phyloP scores from a whole-genome alignment of 2,888 invertebrate species.

The Parnassius apollo region DNA sequence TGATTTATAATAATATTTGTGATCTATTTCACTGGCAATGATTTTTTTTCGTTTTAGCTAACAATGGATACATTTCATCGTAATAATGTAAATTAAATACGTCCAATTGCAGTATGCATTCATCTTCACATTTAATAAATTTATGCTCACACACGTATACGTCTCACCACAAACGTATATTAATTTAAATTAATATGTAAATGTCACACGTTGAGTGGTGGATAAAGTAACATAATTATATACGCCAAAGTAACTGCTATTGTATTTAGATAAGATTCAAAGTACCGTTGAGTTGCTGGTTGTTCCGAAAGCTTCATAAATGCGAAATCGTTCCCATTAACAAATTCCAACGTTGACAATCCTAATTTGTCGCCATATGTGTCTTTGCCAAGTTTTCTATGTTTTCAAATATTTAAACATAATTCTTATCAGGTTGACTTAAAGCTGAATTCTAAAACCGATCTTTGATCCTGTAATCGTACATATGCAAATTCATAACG shows the following conservation, averaged over 20 bases:
- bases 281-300: constrained; percentile 12
- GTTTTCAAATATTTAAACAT: constrained; percentile 15
- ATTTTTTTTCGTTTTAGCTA: no score
- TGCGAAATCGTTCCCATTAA: constrained; percentile 21
- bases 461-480: constrained; percentile 26
- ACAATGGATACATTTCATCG: neutral
- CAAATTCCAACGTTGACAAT: constrained; percentile 13
- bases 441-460: constrained; percentile 34
- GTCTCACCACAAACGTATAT: constrained; percentile 3
- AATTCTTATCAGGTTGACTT: constrained; percentile 29
- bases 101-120: constrained; percentile 2
- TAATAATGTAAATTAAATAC: constrained; percentile 4
- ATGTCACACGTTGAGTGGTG: constrained; percentile 13
- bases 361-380: constrained; percentile 51
- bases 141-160: neutral
- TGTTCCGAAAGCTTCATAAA: constrained; percentile 8
- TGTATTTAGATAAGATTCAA: constrained; percentile 20
- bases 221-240: constrained; percentile 16
- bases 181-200: constrained; percentile 23
- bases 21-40: no score
- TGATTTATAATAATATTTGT: no score
- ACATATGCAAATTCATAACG: constrained; percentile 53
- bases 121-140: constrained; percentile 3
- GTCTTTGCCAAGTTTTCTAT: constrained; percentile 28
- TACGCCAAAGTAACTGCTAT: constrained; percentile 14